These are phyloP conservation scores for Nothobranchius furzeri DNA, from an alignment of 2,113 vertebrate species.

Conservation along the genomic window DNA sequence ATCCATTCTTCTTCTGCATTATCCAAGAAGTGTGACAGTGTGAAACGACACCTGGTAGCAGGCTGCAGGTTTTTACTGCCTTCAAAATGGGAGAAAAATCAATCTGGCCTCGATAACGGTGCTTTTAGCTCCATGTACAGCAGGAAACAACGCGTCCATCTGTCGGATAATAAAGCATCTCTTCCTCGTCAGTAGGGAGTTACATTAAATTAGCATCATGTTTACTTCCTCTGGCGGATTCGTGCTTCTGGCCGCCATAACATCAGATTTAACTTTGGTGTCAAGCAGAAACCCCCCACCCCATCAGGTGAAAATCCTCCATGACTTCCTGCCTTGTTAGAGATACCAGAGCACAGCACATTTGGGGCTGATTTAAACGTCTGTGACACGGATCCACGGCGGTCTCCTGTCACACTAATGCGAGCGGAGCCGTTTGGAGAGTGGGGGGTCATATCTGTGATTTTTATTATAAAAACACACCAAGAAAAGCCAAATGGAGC, in stretches of 20 bases:
- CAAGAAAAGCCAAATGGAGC: constrained; percentile 14
- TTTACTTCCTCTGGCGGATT: constrained; percentile 10
- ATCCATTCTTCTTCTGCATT: background rate
- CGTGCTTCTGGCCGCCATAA: constrained; percentile 8
- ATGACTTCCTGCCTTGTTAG: constrained; percentile 4
- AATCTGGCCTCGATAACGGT: constrained; percentile 20
- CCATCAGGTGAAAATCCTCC: background rate
- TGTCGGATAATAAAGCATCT: background rate
- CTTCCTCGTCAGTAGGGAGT: background rate
- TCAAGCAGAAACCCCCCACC: background rate
- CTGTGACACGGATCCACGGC: constrained; percentile 5
- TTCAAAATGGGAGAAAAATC: constrained; percentile 23
- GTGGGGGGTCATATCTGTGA: background rate
- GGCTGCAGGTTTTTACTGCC: background rate
- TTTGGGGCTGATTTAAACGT: constrained; percentile 14
- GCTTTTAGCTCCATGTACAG: constrained; percentile 32
- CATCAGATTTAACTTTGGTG: constrained; percentile 1
- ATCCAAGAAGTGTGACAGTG: background rate
- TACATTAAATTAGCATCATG: background rate
- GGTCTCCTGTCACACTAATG: background rate
- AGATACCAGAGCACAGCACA: background rate
- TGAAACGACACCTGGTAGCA: constrained; percentile 29
- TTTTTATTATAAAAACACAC: constrained; percentile 10
- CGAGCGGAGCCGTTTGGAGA: background rate
- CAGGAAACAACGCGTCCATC: constrained; percentile 24